phyloP scores from a whole-genome alignment of 2,797 vertebrate genomes.

The Rhinatrema bivittatum region DNA sequence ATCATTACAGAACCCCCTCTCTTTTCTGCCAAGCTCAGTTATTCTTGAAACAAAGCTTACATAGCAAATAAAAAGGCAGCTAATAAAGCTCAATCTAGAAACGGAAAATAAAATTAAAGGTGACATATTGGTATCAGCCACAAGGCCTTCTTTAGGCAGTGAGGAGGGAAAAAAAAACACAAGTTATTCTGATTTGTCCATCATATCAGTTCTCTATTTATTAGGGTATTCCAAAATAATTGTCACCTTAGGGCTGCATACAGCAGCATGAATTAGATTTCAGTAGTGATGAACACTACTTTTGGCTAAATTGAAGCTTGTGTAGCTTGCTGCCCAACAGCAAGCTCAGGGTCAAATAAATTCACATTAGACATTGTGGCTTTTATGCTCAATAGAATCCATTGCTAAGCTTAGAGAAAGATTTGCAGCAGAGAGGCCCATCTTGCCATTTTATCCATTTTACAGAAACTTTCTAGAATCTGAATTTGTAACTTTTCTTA shows the following conservation, averaged over 20 bases:
- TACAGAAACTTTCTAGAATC: conserved; percentile 14
- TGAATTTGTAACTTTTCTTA: conserved; percentile 16
- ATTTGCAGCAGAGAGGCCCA: conserved; percentile 11
- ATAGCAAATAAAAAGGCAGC: too few relatives aligned
- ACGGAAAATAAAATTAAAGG: conserved; percentile 33
- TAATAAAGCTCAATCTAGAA: too few relatives aligned
- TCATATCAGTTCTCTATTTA: conserved; percentile 22
- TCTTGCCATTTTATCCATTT: neutral
- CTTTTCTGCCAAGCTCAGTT: neutral
- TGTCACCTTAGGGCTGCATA: conserved; percentile 41
- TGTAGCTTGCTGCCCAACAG: conserved; percentile 27
- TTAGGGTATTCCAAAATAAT: conserved; percentile 47
- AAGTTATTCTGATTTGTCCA: conserved; percentile 27
- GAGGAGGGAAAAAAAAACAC: conserved; percentile 8
- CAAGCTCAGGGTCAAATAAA: conserved; percentile 26
- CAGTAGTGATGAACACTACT: neutral
- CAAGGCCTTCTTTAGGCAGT: conserved; percentile 31
- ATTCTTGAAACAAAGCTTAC: conserved; percentile 5
- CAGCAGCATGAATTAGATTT: conserved; percentile 25
- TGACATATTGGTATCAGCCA: conserved; percentile 36
- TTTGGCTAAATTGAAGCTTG: conserved; percentile 8
- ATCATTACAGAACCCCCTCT: neutral
- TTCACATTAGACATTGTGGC: neutral
- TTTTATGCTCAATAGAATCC: conserved; percentile 25
- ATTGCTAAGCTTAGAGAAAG: neutral